Conservation (phyloP, 2,888 invertebrate species). For the Gymnosoma rotundatum region DNA sequence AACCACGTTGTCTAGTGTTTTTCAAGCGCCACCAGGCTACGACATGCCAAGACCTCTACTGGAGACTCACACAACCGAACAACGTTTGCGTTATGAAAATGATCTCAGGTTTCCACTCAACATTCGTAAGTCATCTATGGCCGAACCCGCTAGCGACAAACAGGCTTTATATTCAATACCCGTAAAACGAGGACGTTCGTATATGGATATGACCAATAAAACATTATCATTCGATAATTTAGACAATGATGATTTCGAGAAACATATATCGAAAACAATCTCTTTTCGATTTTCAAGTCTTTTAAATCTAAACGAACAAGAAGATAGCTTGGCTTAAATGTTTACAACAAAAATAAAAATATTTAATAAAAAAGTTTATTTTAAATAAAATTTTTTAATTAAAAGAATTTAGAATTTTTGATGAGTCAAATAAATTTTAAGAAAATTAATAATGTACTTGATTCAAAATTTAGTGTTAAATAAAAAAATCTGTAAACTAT, state of each 20-base stretch:
- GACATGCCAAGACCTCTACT: slow-evolving; percentile 80
- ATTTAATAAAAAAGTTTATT: too few species aligned
- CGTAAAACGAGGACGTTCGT: slow-evolving; percentile 80
- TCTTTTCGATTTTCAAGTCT: slow-evolving; percentile 82
- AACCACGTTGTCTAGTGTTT: slow-evolving; percentile 73
- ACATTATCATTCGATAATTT: slow-evolving; percentile 80
- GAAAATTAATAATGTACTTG: too few species aligned
- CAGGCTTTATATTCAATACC: slow-evolving; percentile 78
- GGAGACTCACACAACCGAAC: slow-evolving; percentile 78
- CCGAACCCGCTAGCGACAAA: slow-evolving; percentile 56
- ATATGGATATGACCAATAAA: slow-evolving; percentile 81
- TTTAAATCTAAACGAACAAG: slow-evolving; percentile 80
- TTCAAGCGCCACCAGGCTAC: slow-evolving; percentile 79
- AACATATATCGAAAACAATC: slow-evolving; percentile 81
- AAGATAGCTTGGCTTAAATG: slow-evolving; percentile 52
- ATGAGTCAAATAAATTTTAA: too few species aligned
- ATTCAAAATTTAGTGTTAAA: too few species aligned
- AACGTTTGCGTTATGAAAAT: slow-evolving; percentile 80
- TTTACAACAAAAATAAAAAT: too few species aligned
- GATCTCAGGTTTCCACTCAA: slow-evolving; percentile 81
- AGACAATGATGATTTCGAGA: slow-evolving; percentile 80
- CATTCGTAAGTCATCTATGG: slow-evolving; percentile 76
- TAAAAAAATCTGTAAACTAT: too few species aligned
- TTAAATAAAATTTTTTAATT: too few species aligned
- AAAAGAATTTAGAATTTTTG: too few species aligned